These are phyloP conservation scores for Pachydiplax longipennis DNA, from an alignment of 2,888 invertebrate species.

Conservation along the genomic window DNA sequence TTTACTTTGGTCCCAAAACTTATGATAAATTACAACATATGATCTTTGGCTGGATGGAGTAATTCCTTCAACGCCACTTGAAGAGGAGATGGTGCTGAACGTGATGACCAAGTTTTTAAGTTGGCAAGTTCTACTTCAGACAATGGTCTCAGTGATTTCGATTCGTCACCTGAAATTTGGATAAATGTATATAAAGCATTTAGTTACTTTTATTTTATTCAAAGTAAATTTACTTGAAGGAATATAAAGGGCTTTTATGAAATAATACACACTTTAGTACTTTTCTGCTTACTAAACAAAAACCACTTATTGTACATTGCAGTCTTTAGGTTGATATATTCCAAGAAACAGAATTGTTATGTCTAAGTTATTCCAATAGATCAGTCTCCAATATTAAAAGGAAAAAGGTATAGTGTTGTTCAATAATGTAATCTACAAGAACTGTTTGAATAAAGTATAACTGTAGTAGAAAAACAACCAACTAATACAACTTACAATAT, in stretches of 20 bases:
- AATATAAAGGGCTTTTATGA: not conserved
- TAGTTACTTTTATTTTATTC: not conserved
- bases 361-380: no score
- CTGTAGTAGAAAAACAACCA: no score
- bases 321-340: not conserved
- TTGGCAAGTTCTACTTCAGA: not conserved
- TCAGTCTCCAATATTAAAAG: no score
- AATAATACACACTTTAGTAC: not conserved
- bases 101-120: not conserved
- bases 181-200: not conserved
- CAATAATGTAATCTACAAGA: no score
- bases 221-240: not conserved
- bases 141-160: not conserved
- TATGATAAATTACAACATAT: not conserved
- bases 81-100: constrained; percentile 23
- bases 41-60: not conserved
- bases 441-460: no score
- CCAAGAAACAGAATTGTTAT: not conserved
- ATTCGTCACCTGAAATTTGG: not conserved
- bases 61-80: constrained; percentile 33
- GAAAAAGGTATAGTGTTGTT: no score
- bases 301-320: not conserved
- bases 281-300: not conserved
- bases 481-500: no score
- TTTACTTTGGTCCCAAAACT: constrained; percentile 25